phyloP scores from a whole-genome alignment of 2,797 vertebrate genomes.

The Distichodus sexfasciatus region DNA sequence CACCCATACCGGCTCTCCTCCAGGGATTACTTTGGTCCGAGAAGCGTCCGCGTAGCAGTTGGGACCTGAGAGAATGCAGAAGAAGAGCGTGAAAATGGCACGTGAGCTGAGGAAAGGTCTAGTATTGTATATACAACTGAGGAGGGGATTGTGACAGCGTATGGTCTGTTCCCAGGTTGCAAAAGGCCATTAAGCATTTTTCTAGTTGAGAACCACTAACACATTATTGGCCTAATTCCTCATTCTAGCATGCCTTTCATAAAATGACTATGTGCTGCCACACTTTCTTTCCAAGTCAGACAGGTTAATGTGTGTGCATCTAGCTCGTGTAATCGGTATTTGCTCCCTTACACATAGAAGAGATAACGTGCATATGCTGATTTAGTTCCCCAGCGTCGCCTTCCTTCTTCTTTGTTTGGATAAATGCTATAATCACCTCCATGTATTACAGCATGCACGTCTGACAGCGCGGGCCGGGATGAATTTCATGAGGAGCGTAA shows the following conservation, averaged over 20 bases:
- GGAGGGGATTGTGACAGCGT: too few species aligned
- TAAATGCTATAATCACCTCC: constrained; percentile 42
- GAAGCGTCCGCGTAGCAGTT: constrained; percentile 78
- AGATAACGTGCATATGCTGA: constrained; percentile 16
- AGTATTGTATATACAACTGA: too few species aligned
- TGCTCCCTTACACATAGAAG: constrained; percentile 9
- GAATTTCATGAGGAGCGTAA: constrained; percentile 17
- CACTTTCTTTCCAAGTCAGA: background rate
- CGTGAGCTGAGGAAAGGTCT: too few species aligned
- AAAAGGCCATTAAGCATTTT: too few species aligned
- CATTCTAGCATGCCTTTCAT: background rate
- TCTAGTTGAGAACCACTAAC: too few species aligned
- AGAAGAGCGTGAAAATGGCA: too few species aligned
- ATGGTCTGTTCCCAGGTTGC: too few species aligned
- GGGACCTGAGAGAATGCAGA: constrained; percentile 66
- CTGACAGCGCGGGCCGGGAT: constrained; percentile 10
- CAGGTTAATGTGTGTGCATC: background rate
- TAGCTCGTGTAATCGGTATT: constrained; percentile 2
- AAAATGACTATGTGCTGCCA: background rate
- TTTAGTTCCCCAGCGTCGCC: constrained; percentile 10
- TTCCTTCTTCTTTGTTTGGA: constrained; percentile 22
- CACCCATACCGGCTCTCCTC: constrained; percentile 76
- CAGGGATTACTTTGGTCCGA: constrained; percentile 72
- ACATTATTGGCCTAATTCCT: too few species aligned
- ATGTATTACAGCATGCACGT: constrained; percentile 21